These are phyloP conservation scores for Aegotheles bennettii DNA, from an alignment of 2,113 vertebrate species.

Conservation along the genomic window DNA sequence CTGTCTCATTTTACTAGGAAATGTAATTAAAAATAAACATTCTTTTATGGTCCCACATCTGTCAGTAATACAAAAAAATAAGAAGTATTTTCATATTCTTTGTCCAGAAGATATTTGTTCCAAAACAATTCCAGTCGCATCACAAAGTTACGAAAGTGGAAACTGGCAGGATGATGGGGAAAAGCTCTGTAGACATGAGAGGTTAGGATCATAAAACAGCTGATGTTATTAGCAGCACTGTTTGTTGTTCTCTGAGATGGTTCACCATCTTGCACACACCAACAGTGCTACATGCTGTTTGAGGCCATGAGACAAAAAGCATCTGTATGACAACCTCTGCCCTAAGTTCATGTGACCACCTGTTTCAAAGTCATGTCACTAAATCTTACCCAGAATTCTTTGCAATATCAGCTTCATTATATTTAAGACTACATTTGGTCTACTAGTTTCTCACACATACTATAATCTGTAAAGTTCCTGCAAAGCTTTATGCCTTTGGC, in stretches of 20 bases:
- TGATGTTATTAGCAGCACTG: not conserved
- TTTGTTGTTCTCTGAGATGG: not conserved
- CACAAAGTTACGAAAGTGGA: not conserved
- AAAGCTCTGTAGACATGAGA: not conserved
- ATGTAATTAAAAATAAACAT: not conserved
- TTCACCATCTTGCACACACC: too few species aligned
- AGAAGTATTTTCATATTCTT: not conserved
- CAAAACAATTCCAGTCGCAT: not conserved
- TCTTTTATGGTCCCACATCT: not conserved
- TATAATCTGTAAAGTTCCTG: not conserved
- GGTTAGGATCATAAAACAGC: not conserved
- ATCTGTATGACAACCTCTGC: not conserved
- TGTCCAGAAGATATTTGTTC: not conserved
- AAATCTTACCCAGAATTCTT: not conserved
- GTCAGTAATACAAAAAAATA: not conserved
- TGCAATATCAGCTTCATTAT: constrained; percentile 5
- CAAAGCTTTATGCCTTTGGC: not conserved
- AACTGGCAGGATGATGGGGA: not conserved
- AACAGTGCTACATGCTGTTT: too few species aligned
- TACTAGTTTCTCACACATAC: not conserved
- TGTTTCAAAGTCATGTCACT: not conserved
- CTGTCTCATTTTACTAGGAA: not conserved
- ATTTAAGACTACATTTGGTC: not conserved
- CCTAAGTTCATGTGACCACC: too few species aligned
- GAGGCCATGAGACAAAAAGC: not conserved